Base-by-base conservation (phyloP, 2,888 invertebrate species). In the Drosophila algonquin region DNA sequence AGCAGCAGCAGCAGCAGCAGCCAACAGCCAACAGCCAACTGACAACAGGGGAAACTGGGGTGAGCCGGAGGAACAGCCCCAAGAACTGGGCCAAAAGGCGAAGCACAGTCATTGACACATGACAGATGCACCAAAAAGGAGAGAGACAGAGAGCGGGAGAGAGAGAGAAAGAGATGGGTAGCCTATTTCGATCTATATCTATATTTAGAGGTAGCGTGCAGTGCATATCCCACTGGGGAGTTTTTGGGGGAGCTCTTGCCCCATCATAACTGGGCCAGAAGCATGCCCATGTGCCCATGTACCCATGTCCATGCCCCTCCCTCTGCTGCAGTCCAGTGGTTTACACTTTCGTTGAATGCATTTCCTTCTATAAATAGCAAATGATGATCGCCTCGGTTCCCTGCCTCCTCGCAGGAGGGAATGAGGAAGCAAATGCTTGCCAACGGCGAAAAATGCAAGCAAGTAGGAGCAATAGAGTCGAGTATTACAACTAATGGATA, bases 61-160 rank as follows among this genome's bases (percentile, higher is more conserved):
- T 30, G 12, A 35, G 12, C 5, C 35, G 54, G 53, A n/a, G 53
- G 52, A 51, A 53, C 53, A 68, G 35, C 68, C 62, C 45, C 40
- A 27, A 18, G 64, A 85, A 89, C 71, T 85, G 76, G 85, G 89
- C 80, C 85, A 85, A 85, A 85, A 85, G 85, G 89, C 85, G 86
- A 85, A 75, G 47, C 74, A 74, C 77, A 89, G 85, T 89, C 85
- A 87, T 79, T 81, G 85, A 85, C 89, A 85, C 76, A 70, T 69
- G 74, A 74, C 76, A 78, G 47, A 52, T 55, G 70, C 60, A 70
- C 12, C 35, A 30, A 40, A 54, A 40, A 16, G 16, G 8, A 32
- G 40, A 40, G n/a, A 44, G 5, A 1, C 9, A 44, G 14, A 10
- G 10, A n/a, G 58, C n/a, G 18, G 10, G 45, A 50, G 70, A 30